Conservation (phyloP, 2,797 vertebrate species). For the Poecile montanus region DNA sequence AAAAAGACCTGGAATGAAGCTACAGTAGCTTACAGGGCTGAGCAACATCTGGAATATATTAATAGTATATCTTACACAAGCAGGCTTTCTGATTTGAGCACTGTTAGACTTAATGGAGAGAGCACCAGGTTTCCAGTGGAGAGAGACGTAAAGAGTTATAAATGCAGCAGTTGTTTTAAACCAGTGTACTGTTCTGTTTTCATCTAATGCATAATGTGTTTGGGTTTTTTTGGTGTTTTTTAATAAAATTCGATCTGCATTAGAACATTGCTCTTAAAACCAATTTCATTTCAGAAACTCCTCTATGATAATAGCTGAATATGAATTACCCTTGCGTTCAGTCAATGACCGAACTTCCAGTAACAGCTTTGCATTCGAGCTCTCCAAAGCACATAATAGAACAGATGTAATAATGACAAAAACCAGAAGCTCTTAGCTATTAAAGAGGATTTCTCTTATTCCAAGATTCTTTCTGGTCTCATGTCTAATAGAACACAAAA, state of each 20-base stretch:
- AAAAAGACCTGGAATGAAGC: neutral
- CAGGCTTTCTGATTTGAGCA: neutral
- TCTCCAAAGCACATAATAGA: neutral
- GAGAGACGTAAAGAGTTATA: neutral
- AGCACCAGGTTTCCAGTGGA: neutral
- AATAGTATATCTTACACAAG: neutral
- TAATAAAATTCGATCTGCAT: neutral
- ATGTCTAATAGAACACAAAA: neutral
- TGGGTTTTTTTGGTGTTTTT: neutral
- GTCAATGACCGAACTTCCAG: neutral
- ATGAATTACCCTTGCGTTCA: neutral
- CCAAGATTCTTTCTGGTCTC: neutral
- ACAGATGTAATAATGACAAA: neutral
- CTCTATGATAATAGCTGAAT: neutral
- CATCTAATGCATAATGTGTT: neutral
- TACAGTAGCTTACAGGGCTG: neutral
- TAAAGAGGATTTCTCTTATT: neutral
- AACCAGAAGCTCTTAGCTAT: neutral
- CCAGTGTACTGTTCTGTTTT: neutral
- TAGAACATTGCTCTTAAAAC: slow-evolving; percentile 9
- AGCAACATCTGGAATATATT: neutral
- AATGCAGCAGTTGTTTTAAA: neutral
- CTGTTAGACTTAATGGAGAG: neutral
- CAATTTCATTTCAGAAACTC: neutral
- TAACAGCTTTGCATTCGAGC: slow-evolving; percentile 7